phyloP scores from a whole-genome alignment of 2,797 vertebrate genomes.

The Otolemur crassicaudatus region DNA sequence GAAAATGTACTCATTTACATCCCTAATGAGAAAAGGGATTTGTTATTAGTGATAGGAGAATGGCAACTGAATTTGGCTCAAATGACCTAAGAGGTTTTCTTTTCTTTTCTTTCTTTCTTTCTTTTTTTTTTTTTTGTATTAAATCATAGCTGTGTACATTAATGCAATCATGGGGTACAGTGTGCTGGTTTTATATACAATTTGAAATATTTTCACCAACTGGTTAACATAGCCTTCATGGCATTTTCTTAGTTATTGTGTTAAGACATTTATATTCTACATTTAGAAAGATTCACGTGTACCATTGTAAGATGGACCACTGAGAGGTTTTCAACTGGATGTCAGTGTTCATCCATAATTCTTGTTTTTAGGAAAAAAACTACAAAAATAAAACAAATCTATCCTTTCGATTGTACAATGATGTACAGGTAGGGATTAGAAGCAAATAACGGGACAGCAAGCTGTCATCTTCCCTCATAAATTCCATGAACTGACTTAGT shows the following conservation, averaged over 20 bases:
- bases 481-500: neutral
- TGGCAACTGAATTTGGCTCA: neutral
- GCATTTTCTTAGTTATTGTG: too few relatives aligned
- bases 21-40: neutral
- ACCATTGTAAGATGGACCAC: too few relatives aligned
- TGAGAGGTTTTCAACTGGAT: neutral
- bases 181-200: too few relatives aligned
- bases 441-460: neutral
- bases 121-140: too few relatives aligned
- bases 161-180: too few relatives aligned
- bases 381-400: neutral
- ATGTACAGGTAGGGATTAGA: neutral
- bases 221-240: too few relatives aligned
- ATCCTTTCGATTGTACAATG: neutral
- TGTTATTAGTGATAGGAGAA: neutral
- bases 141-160: too few relatives aligned
- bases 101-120: neutral
- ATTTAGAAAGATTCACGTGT: too few relatives aligned
- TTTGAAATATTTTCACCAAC: too few relatives aligned
- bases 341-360: neutral
- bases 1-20: neutral
- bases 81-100: neutral
- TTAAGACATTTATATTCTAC: too few relatives aligned
- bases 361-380: neutral
- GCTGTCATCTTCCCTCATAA: neutral